A percentile compares a stretch with the other conserved stretches of the same genome.
phyloP scores from a whole-genome alignment of 2,797 vertebrate species.

The Pelobates cultripes region DNA sequence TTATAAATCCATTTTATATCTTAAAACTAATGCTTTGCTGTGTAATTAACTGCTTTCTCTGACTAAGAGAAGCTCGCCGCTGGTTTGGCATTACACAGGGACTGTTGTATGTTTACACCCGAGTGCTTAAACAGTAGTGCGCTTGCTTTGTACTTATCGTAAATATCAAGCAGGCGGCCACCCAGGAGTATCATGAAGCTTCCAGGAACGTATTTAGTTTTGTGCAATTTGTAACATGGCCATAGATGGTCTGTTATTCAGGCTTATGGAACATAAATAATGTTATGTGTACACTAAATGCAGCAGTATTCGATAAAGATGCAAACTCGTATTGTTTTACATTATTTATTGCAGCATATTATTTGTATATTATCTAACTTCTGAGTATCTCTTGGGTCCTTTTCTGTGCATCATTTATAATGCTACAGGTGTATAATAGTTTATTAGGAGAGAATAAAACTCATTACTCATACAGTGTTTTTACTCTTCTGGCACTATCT shows the following conservation, averaged over 20 bases:
- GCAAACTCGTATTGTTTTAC: too few relatives aligned
- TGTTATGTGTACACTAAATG: neutral
- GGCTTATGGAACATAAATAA: neutral
- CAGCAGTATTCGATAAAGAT: neutral
- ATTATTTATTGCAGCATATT: too few relatives aligned
- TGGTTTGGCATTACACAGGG: neutral
- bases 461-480: too few relatives aligned
- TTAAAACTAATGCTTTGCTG: neutral
- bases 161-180: neutral
- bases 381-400: too few relatives aligned
- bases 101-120: neutral
- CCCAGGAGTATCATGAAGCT: neutral
- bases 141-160: neutral
- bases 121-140: neutral
- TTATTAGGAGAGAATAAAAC: too few relatives aligned
- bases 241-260: neutral
- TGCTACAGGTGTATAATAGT: too few relatives aligned
- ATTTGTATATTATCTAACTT: too few relatives aligned
- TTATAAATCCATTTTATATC: too few relatives aligned
- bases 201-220: neutral
- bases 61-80: neutral
- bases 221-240: neutral
- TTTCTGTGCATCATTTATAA: too few relatives aligned
- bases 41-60: neutral
- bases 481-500: too few relatives aligned